phyloP scores from a whole-genome alignment of 1,140 invertebrate species.

The Chrysopa pallens region DNA sequence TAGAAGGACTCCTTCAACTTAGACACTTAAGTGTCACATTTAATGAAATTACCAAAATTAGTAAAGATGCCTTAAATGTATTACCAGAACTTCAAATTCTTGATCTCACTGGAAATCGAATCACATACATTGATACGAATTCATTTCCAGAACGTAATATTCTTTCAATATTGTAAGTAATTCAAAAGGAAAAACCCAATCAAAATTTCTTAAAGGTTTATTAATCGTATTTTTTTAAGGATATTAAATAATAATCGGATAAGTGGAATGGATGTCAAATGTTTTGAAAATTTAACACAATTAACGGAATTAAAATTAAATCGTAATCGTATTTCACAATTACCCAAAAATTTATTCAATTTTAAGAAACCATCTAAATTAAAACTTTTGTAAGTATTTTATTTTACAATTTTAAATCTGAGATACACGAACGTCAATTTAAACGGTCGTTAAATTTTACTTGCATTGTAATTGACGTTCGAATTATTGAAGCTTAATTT shows the following conservation, averaged over 20 bases:
- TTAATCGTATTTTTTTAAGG: conserved; percentile 23
- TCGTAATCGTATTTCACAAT: conserved; percentile 51
- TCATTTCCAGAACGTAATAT: conserved; percentile 26
- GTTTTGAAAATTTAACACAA: conserved; percentile 50
- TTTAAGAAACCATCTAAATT: conserved; percentile 50
- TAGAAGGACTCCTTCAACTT: conserved; percentile 14
- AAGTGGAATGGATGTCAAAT: conserved; percentile 39
- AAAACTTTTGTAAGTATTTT: conserved; percentile 46
- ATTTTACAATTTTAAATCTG: conserved; percentile 1
- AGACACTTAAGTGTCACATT: conserved; percentile 34
- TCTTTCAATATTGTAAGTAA: conserved; percentile 27
- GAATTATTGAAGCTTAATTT: not conserved
- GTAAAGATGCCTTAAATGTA: conserved; percentile 34
- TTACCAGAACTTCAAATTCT: conserved; percentile 38
- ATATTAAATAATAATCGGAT: conserved; percentile 65
- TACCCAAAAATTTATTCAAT: conserved; percentile 40
- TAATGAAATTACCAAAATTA: conserved; percentile 42
- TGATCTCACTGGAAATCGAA: conserved; percentile 41
- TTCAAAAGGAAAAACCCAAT: conserved; percentile 5
- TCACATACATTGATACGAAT: conserved; percentile 30
- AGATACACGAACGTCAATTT: not conserved
- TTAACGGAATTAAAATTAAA: conserved; percentile 62
- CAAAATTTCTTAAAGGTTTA: conserved; percentile 3
- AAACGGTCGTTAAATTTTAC: not conserved
- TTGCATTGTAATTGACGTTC: not conserved